Evolutionary conservation across 2,113 vertebrate species (phyloP).

Genomic region (Sus scrofa): T2T-Sscrofa CM000823.6:41128001-41128500

Average conservation of each 20-base stretch:
- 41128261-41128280: too few relatives aligned
- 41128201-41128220: neutral
- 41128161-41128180: accelerated
- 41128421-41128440: too few relatives aligned
- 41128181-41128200: neutral
- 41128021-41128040: neutral
- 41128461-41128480: neutral
- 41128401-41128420: too few relatives aligned
- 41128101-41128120: neutral
- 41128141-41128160: constrained; percentile 3
- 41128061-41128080: neutral
- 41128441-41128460: too few relatives aligned
- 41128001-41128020: constrained; percentile 40
- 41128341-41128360: too few relatives aligned
- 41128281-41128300: too few relatives aligned
- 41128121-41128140: neutral
- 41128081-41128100: neutral
- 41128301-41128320: too few relatives aligned
- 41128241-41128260: too few relatives aligned
- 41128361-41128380: too few relatives aligned
- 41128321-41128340: too few relatives aligned
- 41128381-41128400: too few relatives aligned
- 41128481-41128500: neutral
- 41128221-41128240: too few relatives aligned
- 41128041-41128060: constrained; percentile 38